Conservation (phyloP, 2,113 vertebrate species). For the Piprites chloris region DNA sequence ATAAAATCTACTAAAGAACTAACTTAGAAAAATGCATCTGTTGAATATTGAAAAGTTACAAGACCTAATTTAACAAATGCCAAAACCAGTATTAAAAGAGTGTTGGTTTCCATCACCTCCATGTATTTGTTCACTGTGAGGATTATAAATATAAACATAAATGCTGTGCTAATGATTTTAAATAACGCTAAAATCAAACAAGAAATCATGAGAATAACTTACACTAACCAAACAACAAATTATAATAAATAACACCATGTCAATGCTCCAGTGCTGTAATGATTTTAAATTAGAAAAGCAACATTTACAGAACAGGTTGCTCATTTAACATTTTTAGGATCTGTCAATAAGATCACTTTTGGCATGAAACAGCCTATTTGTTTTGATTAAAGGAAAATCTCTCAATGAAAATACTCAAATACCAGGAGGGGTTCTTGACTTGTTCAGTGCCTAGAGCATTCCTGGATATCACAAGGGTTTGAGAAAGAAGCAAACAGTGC, state of each 20-base stretch:
- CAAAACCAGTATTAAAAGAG: neutral
- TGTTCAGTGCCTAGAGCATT: neutral
- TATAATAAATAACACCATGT: slow-evolving; percentile 72
- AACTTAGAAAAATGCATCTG: neutral
- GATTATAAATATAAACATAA: slow-evolving; percentile 50
- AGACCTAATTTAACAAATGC: slow-evolving; percentile 7
- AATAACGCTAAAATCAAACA: slow-evolving; percentile 68
- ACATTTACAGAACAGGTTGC: slow-evolving; percentile 60
- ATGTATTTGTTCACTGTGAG: neutral
- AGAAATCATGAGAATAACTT: slow-evolving; percentile 56
- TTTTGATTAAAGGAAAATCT: slow-evolving; percentile 70
- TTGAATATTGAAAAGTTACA: neutral
- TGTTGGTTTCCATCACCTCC: neutral
- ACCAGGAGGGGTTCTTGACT: slow-evolving; percentile 4
- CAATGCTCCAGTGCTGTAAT: slow-evolving; percentile 55
- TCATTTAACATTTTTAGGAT: slow-evolving; percentile 75
- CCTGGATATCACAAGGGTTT: neutral
- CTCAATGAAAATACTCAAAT: slow-evolving; percentile 40
- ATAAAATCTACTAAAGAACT: neutral
- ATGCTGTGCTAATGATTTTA: slow-evolving; percentile 62
- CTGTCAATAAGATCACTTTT: slow-evolving; percentile 71
- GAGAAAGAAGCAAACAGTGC: neutral
- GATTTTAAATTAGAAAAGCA: slow-evolving; percentile 76
- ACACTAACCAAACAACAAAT: slow-evolving; percentile 70
- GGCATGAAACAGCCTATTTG: slow-evolving; percentile 62